Percentiles rank a stretch among this genome's conserved stretches.
Evolutionary conservation across 2,888 invertebrate genomes (phyloP).

Genomic region (Frankliniella intonsa): DNA sequence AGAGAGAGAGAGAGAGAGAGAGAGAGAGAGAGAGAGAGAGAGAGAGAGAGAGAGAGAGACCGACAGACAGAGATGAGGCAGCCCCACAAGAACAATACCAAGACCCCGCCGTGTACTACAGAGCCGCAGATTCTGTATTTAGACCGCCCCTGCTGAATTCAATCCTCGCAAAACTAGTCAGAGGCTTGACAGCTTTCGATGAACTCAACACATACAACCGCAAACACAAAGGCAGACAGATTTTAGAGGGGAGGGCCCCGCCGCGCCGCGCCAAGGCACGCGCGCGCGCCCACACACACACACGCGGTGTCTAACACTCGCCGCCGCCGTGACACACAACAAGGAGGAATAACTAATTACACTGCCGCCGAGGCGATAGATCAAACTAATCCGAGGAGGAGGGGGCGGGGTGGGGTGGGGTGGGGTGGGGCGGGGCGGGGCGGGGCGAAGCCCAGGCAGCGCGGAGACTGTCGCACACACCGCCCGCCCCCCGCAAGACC

Average conservation of each 20-base stretch:
- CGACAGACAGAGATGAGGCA: too few relatives aligned
- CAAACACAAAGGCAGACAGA: too few relatives aligned
- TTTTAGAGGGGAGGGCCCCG: too few relatives aligned
- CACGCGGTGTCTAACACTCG: neutral
- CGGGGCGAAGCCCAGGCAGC: neutral
- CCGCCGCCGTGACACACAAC: neutral
- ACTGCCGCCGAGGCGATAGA: neutral
- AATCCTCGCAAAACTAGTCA: neutral
- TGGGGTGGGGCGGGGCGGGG: neutral
- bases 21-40: too few relatives aligned
- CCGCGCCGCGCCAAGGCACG: neutral
- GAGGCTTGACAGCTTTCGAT: neutral
- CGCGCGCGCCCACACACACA: neutral
- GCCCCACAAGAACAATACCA: too few relatives aligned
- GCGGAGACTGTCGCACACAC: too few relatives aligned
- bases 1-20: too few relatives aligned
- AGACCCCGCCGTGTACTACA: neutral
- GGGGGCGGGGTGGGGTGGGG: neutral
- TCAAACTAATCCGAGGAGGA: neutral
- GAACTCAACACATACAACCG: too few relatives aligned
- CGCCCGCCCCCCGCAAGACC: too few relatives aligned
- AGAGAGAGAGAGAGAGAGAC: too few relatives aligned
- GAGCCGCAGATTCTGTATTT: too few relatives aligned
- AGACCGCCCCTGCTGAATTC: neutral
- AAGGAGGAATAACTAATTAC: conserved; percentile 1